These are phyloP conservation scores for Anthopleura xanthogrammica DNA, from an alignment of 92 coral and sea anemone genomes.

Conservation along the genomic window DNA sequence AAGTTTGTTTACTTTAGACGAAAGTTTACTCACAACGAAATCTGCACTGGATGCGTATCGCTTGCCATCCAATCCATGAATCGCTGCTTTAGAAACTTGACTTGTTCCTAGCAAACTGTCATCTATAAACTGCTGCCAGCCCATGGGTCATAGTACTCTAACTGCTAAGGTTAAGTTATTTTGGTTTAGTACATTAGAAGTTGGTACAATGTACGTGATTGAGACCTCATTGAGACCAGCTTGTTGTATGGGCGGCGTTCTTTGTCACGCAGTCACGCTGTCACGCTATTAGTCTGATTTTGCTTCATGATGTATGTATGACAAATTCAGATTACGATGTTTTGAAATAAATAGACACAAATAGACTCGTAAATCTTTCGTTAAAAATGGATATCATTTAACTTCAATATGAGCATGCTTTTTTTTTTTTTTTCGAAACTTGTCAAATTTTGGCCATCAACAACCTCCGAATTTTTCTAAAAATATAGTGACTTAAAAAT, in stretches of 20 bases:
- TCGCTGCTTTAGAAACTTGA: conserved; percentile 94
- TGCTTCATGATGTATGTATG: not conserved
- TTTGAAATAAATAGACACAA: not conserved
- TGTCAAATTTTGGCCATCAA: too few species aligned
- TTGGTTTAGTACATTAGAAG: not conserved
- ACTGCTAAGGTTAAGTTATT: not conserved
- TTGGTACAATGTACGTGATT: not conserved
- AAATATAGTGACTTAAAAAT: too few species aligned
- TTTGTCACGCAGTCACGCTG: not conserved
- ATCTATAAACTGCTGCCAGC: conserved; percentile 97
- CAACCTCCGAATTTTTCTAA: too few species aligned
- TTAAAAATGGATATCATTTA: too few species aligned
- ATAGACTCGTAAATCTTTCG: too few species aligned
- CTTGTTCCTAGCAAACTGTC: conserved; percentile 95
- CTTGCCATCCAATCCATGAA: conserved; percentile 89
- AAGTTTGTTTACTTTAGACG: not conserved
- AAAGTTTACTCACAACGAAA: conserved; percentile 74
- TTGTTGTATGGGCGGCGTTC: not conserved
- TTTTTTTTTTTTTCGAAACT: too few species aligned
- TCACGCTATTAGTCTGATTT: not conserved
- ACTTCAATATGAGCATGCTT: too few species aligned
- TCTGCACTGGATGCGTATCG: conserved; percentile 87
- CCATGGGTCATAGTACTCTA: conserved; percentile 58
- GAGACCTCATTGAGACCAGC: not conserved
- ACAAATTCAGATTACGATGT: too few species aligned